Evolutionary conservation across 2,797 vertebrate genomes (phyloP).

Genomic region (Helarctos malayanus): DNA sequence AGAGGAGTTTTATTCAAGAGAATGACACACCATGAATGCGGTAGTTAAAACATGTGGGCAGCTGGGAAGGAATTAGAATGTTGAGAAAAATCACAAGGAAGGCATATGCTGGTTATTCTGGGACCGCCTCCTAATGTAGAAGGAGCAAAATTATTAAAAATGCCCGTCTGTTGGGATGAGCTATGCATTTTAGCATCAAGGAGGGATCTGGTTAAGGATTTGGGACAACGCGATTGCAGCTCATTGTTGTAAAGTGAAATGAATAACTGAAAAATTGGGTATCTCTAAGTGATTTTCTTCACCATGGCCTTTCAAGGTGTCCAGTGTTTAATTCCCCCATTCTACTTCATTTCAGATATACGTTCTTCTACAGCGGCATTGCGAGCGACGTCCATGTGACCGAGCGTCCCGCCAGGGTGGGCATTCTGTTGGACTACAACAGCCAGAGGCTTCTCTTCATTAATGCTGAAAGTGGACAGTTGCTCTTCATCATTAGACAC

Average conservation of each 20-base stretch:
- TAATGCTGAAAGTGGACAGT: slow-evolving; percentile 93
- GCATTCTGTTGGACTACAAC: slow-evolving; percentile 94
- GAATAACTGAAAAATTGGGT: slow-evolving; percentile 49
- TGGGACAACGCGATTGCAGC: not conserved
- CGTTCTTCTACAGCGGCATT: slow-evolving; percentile 92
- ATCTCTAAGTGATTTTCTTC: slow-evolving; percentile 61
- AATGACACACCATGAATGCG: slow-evolving; percentile 75
- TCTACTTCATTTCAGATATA: slow-evolving; percentile 92
- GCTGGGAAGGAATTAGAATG: slow-evolving; percentile 72
- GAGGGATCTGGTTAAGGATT: slow-evolving; percentile 28
- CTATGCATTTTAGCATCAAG: not conserved
- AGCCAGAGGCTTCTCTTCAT: slow-evolving; percentile 93
- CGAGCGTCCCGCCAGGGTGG: slow-evolving; percentile 91
- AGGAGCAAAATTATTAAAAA: slow-evolving; percentile 64
- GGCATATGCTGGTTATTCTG: slow-evolving; percentile 79
- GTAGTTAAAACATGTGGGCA: slow-evolving; percentile 83
- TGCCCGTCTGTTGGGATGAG: not conserved
- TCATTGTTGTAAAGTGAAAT: not conserved
- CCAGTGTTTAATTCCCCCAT: slow-evolving; percentile 47
- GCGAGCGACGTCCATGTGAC: slow-evolving; percentile 92
- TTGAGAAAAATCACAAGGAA: slow-evolving; percentile 78
- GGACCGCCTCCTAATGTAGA: slow-evolving; percentile 62
- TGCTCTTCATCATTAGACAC: slow-evolving; percentile 92
- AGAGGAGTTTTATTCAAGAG: slow-evolving; percentile 80
- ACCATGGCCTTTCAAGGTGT: slow-evolving; percentile 18